Base-by-base conservation (phyloP, 2,888 invertebrate genomes). In the Iphiclides podalirius region DNA sequence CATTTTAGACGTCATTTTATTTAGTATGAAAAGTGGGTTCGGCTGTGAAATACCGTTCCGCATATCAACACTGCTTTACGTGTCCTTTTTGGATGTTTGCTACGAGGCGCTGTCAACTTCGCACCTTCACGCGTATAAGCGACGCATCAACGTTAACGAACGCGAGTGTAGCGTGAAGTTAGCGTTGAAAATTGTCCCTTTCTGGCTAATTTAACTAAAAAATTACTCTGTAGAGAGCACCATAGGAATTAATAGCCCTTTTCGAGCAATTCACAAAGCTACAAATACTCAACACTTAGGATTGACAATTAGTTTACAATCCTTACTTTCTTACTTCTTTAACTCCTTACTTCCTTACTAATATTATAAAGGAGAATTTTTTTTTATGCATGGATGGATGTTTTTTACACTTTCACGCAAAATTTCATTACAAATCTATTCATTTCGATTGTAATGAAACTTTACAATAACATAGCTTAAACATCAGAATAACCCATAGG, bases 81-180 rank as follows among this genome's bases (percentile, higher is more conserved):
- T 31, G 35, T 35, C 47, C 37, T 45, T 38, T 50, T 35, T 39
- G 23, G 35, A 40, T 39, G 36, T 45, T 45, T 50, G 14, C 44
- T 40, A 17, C 14, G 14, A 17, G n/a, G n/a, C 50, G 40, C 39
- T 49, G 54, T 52, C 52, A 41, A 49, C 50, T 58, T 64, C 58
- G 61, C 68, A 72, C 67, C 58, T 74, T 69, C 67, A 81, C 67
- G 75, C 66, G 52, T 62, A 72, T 79, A 75, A 76, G 59, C 63
- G 47, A 58, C 61, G 54, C 51, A 58, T 64, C 56, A 68, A 61
- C 54, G 59, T 68, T 70, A 72, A 69, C 67, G 64, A 73, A 70
- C 67, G 59, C 62, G 63, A 61, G 59, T 53, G 52, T 59, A 68
- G 70, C 69, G 66, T 69, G 60, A 75, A 81, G 78, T 75, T 67